phyloP scores from a whole-genome alignment of 2,797 vertebrate species.

The Darevskia nairensis region DNA sequence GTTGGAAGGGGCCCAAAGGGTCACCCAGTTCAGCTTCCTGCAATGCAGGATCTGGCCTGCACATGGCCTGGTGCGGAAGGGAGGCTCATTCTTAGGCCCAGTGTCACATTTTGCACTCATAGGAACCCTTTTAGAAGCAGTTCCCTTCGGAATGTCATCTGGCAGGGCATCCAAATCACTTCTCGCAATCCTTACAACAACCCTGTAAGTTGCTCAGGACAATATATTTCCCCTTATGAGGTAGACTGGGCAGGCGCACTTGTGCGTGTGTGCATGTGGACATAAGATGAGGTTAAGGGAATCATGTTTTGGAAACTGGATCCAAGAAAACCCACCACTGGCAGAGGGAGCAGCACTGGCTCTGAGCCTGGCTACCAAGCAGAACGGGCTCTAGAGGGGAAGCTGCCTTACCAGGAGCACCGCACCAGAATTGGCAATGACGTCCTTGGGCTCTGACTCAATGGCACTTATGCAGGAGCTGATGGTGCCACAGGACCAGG shows the following conservation, averaged over 20 bases:
- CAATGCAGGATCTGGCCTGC: too few species aligned
- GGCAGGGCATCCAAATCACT: not conserved
- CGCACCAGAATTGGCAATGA: constrained; percentile 85
- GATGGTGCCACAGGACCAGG: constrained; percentile 94
- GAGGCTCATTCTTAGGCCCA: not conserved
- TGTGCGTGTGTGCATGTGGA: too few species aligned
- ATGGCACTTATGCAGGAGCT: constrained; percentile 90
- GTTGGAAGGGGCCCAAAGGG: not conserved
- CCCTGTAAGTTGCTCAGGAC: too few species aligned
- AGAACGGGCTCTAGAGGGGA: constrained; percentile 53
- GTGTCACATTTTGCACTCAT: not conserved
- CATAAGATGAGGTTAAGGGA: not conserved
- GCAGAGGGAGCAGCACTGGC: not conserved
- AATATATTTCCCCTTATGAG: too few species aligned
- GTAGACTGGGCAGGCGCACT: too few species aligned
- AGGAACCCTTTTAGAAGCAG: not conserved
- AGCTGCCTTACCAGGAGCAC: constrained; percentile 82
- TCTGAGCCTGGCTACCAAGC: not conserved
- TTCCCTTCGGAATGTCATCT: not conserved
- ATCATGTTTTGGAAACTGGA: not conserved
- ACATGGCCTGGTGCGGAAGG: too few species aligned
- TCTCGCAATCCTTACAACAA: too few species aligned
- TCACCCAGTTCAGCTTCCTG: too few species aligned
- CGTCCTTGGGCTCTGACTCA: constrained; percentile 87
- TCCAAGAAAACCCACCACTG: not conserved